These are phyloP conservation scores for Knipowitschia caucasica DNA, from an alignment of 2,797 vertebrate genomes.

Conservation along the genomic window DNA sequence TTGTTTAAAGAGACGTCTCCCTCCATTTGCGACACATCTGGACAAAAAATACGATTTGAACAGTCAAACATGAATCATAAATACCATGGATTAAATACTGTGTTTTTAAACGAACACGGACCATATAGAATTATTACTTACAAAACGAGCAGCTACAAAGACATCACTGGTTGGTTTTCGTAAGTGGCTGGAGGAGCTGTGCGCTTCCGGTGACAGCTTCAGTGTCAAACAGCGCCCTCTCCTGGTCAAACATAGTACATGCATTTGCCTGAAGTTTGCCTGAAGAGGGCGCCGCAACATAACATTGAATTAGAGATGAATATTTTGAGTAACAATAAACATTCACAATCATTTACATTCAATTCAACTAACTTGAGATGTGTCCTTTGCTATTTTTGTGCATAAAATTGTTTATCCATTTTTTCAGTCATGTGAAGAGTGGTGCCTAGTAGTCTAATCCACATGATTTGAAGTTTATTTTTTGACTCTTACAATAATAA, in stretches of 20 bases:
- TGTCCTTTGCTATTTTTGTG: not conserved
- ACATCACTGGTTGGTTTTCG: slow-evolving; percentile 27
- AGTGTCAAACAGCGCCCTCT: slow-evolving; percentile 40
- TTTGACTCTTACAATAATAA: slow-evolving; percentile 56
- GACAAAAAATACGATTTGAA: not conserved
- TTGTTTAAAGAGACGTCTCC: not conserved
- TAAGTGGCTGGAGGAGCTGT: slow-evolving; percentile 15
- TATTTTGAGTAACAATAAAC: too few relatives aligned
- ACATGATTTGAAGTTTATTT: slow-evolving; percentile 60
- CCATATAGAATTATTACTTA: slow-evolving; percentile 40
- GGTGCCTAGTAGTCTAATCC: slow-evolving; percentile 7
- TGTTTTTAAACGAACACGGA: not conserved
- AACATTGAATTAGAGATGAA: not conserved
- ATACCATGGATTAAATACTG: fast-evolving
- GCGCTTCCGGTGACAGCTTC: slow-evolving; percentile 37
- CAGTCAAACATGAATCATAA: fast-evolving
- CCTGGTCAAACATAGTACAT: slow-evolving; percentile 7
- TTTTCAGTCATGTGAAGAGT: slow-evolving; percentile 8
- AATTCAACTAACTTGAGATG: not conserved
- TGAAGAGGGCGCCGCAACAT: slow-evolving; percentile 50
- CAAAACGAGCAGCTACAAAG: slow-evolving; percentile 53
- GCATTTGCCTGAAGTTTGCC: not conserved
- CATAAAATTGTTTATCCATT: not conserved
- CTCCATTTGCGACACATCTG: not conserved
- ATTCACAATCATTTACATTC: not conserved